These are phyloP conservation scores for Pelecanus crispus DNA, from an alignment of 2,113 vertebrate species.

Conservation along the genomic window DNA sequence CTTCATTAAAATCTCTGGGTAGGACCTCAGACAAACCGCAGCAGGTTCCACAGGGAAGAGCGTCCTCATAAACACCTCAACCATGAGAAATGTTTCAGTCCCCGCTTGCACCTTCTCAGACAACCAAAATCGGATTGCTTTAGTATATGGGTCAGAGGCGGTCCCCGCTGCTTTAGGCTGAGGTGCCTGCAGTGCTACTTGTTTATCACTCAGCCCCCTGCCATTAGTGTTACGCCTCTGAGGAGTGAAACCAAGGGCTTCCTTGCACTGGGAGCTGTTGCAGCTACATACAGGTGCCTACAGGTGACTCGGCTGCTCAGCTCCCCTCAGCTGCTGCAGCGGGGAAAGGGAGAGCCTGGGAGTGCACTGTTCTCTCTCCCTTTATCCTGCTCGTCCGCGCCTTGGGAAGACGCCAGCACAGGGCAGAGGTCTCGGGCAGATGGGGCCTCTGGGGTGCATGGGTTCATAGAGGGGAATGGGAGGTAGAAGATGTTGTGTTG, in stretches of 20 bases:
- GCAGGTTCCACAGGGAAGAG: neutral
- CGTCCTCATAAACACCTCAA: neutral
- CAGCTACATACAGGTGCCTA: neutral
- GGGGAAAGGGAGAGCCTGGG: neutral
- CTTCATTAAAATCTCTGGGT: neutral
- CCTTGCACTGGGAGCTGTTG: neutral
- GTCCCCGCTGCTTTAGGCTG: neutral
- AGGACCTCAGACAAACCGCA: neutral
- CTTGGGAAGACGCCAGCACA: neutral
- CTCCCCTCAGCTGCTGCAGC: neutral
- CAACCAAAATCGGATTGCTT: accelerated
- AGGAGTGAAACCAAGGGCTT: neutral
- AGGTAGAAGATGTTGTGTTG: neutral
- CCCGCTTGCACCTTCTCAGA: accelerated
- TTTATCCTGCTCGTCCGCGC: neutral
- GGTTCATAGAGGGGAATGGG: neutral
- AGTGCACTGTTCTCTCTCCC: neutral
- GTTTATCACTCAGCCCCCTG: neutral
- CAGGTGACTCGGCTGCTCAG: no score
- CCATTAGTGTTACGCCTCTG: neutral
- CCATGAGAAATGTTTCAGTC: neutral
- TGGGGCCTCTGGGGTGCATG: neutral
- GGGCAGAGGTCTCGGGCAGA: neutral
- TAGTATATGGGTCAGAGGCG: accelerated
- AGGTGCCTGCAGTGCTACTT: accelerated